phyloP scores from a whole-genome alignment of 2,888 invertebrate species.

The Schrankia costaestrigalis region DNA sequence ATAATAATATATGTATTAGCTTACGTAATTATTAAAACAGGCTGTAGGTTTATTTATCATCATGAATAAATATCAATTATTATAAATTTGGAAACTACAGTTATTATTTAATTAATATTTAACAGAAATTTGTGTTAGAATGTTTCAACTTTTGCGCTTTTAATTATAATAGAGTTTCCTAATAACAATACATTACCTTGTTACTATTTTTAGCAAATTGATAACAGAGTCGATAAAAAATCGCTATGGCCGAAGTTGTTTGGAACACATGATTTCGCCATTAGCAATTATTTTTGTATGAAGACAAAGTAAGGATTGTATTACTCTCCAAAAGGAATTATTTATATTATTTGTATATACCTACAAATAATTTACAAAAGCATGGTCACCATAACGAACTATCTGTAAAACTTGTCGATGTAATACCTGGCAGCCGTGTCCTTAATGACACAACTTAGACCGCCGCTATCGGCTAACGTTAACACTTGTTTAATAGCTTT shows the following conservation, averaged over 20 bases:
- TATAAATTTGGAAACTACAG: no score
- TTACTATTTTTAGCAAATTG: no score
- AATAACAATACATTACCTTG: no score
- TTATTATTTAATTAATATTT: no score
- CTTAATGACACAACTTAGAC: slow-evolving; percentile 2
- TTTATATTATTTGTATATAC: not conserved
- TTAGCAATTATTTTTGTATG: not conserved
- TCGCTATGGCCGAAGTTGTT: not conserved
- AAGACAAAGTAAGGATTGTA: not conserved
- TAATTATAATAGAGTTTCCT: no score
- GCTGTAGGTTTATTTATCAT: no score
- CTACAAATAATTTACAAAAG: not conserved
- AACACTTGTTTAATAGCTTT: slow-evolving; percentile 6
- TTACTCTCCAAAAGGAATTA: no score
- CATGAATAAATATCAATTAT: no score
- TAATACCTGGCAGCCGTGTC: slow-evolving; percentile 1
- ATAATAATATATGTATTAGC: no score
- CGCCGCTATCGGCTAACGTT: slow-evolving; percentile 3
- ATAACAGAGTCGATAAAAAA: not conserved
- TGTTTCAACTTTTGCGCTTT: no score
- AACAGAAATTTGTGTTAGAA: no score
- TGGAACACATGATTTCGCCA: not conserved
- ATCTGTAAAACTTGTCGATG: slow-evolving; percentile 1
- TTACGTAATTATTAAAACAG: no score
- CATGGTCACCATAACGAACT: not conserved